Percentiles rank a stretch among this genome's conserved stretches.
phyloP scores from a whole-genome alignment of 2,113 vertebrate species.

The Andinoacara biseriatus region DNA sequence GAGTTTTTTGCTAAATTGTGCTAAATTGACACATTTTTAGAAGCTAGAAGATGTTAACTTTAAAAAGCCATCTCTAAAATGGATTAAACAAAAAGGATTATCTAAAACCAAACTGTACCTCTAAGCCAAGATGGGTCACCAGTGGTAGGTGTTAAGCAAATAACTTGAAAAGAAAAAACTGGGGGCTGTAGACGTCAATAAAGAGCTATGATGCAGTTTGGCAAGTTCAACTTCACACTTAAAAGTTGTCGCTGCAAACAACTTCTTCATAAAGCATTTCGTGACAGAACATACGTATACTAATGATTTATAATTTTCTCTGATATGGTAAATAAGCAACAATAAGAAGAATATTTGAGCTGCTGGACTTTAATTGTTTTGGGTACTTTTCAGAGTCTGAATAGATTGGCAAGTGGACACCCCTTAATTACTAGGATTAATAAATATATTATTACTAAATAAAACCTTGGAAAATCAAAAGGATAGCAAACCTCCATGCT shows the following conservation, averaged over 20 bases:
- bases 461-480: conserved; percentile 8
- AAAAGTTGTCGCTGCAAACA: not conserved
- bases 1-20: not conserved
- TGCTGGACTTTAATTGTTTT: not conserved
- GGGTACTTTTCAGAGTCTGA: not conserved
- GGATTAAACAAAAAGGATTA: not conserved
- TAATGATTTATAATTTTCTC: not conserved
- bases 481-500: not conserved
- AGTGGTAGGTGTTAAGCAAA: not conserved
- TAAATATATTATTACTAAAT: not conserved
- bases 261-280: not conserved
- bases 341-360: not conserved
- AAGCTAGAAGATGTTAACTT: not conserved
- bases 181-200: not conserved
- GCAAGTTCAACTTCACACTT: not conserved
- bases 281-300: not conserved
- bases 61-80: not conserved
- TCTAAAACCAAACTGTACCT: not conserved
- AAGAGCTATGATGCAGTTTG: not conserved
- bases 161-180: not conserved
- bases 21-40: not conserved
- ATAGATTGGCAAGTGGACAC: not conserved
- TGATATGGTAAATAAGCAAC: not conserved
- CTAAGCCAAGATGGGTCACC: not conserved
- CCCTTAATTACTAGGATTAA: not conserved